Conservation (phyloP, 2,797 vertebrate genomes). For the Florisuga fusca region DNA sequence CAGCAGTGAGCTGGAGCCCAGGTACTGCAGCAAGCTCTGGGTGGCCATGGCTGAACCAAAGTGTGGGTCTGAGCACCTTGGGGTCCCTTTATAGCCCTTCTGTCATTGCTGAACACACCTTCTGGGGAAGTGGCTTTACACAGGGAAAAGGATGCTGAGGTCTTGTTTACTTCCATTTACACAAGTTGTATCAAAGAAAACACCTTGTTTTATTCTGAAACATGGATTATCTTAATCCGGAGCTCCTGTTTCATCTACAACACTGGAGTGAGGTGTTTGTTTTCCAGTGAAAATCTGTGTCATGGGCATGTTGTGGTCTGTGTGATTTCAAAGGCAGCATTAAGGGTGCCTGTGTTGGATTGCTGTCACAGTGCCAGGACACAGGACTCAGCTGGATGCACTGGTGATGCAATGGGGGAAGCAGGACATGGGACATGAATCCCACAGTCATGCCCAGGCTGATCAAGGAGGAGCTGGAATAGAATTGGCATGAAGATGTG, state of each 20-base stretch:
- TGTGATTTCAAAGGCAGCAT: neutral
- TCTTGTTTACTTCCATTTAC: conserved; percentile 22
- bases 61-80: neutral
- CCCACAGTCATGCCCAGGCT: neutral
- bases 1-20: conserved; percentile 8
- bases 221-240: conserved; percentile 48
- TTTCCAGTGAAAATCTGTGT: neutral
- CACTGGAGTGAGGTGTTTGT: neutral
- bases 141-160: neutral
- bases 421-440: neutral
- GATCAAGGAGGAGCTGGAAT: neutral
- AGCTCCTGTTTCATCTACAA: conserved; percentile 34
- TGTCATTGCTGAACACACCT: conserved; percentile 8
- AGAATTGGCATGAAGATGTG: neutral
- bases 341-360: neutral
- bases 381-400: neutral
- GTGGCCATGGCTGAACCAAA: neutral
- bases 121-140: neutral
- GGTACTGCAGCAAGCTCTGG: neutral
- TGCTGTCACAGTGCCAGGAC: neutral
- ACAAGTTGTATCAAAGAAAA: neutral
- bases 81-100: conserved; percentile 58
- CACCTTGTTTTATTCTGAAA: neutral
- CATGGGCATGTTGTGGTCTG: neutral
- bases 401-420: neutral